A percentile compares a stretch with the other conserved stretches of the same genome.
These are phyloP conservation scores for Bombus turneri DNA, from an alignment of 1,140 invertebrate species.

Conservation along the genomic window DNA sequence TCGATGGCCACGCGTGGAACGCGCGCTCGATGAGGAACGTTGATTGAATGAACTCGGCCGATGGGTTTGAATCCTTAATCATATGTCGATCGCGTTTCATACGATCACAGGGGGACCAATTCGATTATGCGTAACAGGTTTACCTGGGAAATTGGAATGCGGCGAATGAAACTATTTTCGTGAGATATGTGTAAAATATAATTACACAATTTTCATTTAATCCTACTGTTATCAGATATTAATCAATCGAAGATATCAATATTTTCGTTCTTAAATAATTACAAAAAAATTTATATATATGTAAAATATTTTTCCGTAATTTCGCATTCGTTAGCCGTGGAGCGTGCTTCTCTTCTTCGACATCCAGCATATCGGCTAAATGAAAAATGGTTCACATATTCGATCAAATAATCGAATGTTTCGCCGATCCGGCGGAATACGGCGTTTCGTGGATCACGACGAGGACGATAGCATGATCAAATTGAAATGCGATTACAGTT, in stretches of 20 bases:
- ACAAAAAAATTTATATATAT: no score
- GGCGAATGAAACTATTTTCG: background rate
- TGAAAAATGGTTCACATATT: slow-evolving; percentile 24
- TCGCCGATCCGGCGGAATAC: slow-evolving; percentile 6
- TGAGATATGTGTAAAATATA: background rate
- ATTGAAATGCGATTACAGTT: slow-evolving; percentile 55
- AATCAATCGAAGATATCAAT: no score
- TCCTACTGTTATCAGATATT: background rate
- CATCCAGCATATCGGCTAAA: background rate
- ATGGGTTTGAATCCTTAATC: slow-evolving; percentile 25
- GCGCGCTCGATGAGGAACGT: slow-evolving; percentile 10
- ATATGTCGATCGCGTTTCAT: slow-evolving; percentile 29
- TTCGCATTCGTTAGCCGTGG: no score
- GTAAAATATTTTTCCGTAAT: no score
- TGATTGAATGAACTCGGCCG: slow-evolving; percentile 18
- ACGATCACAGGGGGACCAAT: background rate
- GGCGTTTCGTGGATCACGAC: slow-evolving; percentile 10
- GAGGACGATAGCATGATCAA: slow-evolving; percentile 34
- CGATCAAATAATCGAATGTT: slow-evolving; percentile 36
- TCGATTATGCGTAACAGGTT: slow-evolving; percentile 12
- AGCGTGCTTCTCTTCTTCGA: background rate
- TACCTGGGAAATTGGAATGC: background rate
- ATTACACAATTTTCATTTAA: background rate
- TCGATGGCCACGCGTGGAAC: background rate
- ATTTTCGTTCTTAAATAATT: no score